Conservation (phyloP, 2,113 vertebrate species). For the Melierax canorus region DNA sequence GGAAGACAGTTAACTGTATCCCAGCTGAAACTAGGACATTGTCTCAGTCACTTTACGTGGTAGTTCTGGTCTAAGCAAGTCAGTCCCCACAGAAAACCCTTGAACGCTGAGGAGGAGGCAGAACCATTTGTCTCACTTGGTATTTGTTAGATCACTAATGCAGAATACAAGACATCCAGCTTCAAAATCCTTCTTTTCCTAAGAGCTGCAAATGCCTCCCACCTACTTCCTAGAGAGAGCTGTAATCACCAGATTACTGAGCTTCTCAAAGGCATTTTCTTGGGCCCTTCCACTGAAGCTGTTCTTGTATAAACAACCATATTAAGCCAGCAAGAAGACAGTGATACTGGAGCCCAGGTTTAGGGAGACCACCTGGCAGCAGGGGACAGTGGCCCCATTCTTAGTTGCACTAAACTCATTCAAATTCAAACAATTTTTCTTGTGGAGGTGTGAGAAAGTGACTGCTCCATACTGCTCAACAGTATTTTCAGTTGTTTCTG, state of each 20-base stretch:
- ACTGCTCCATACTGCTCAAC: fast-evolving
- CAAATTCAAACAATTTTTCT: not conserved
- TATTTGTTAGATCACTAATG: not conserved
- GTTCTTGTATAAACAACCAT: not conserved
- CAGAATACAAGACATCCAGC: not conserved
- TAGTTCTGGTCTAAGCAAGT: not conserved
- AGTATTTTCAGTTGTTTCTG: not conserved
- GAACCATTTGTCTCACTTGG: not conserved
- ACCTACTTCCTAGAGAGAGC: not conserved
- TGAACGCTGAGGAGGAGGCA: not conserved
- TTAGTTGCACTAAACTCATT: not conserved
- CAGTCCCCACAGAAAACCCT: not conserved
- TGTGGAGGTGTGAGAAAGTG: not conserved
- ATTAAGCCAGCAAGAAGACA: not conserved
- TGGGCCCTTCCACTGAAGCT: not conserved
- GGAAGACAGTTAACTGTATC: too few relatives aligned
- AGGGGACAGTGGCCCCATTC: not conserved
- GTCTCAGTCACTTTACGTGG: not conserved
- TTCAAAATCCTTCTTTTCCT: not conserved
- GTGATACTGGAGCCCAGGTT: not conserved
- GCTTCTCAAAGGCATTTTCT: not conserved
- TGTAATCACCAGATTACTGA: not conserved
- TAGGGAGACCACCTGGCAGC: not conserved
- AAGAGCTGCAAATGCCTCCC: not conserved
- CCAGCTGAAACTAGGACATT: not conserved